phyloP scores from a whole-genome alignment of 2,113 vertebrate species.

The Apistogramma diplotaenia region DNA sequence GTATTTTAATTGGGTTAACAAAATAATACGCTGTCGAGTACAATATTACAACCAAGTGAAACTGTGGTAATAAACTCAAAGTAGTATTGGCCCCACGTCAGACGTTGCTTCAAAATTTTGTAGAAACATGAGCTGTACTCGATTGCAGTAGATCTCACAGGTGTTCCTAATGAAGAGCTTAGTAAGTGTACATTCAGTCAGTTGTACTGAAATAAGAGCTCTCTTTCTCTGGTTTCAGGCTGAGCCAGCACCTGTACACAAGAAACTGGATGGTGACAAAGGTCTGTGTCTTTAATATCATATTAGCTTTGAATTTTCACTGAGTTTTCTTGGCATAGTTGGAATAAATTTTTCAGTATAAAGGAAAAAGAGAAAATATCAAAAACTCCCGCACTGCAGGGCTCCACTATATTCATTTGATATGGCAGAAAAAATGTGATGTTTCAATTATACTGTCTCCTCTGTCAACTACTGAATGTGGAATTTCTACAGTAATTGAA shows the following conservation, averaged over 20 bases:
- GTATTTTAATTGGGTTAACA: neutral
- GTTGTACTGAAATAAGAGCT: neutral
- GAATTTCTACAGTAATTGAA: neutral
- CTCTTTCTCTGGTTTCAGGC: constrained; percentile 29
- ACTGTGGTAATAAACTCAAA: neutral
- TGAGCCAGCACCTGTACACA: constrained; percentile 20
- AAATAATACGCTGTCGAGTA: neutral
- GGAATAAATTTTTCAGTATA: neutral
- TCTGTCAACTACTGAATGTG: neutral
- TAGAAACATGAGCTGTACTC: too few relatives aligned
- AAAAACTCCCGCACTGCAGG: too few relatives aligned
- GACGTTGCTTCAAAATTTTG: neutral
- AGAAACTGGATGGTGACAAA: constrained; percentile 77
- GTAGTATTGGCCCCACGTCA: too few relatives aligned
- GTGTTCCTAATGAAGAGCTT: neutral
- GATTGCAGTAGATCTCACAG: neutral
- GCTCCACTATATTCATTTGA: too few relatives aligned
- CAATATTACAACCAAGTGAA: accelerated
- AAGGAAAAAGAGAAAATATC: too few relatives aligned
- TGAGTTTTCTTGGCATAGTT: neutral
- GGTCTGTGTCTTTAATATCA: constrained; percentile 65
- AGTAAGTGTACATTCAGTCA: neutral
- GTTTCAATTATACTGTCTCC: neutral
- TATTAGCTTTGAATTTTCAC: neutral
- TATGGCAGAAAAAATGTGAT: too few relatives aligned